These are phyloP conservation scores for Vollenhovia emeryi DNA, from an alignment of 1,140 invertebrate species.

Conservation along the genomic window DNA sequence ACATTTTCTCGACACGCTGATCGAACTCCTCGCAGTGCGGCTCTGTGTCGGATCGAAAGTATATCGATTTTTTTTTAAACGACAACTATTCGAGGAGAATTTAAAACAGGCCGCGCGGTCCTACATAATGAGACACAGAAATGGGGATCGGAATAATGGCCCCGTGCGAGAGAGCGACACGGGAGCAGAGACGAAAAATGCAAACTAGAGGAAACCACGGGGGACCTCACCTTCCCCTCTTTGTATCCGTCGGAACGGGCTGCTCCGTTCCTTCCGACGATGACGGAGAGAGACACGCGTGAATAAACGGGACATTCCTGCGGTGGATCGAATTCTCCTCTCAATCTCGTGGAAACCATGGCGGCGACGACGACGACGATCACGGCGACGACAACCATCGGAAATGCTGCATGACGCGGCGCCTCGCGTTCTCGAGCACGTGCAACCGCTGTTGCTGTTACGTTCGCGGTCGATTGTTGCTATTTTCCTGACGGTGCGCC, in stretches of 20 bases:
- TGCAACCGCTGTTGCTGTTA: conserved; percentile 48
- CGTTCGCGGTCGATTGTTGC: conserved; percentile 49
- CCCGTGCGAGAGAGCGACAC: conserved; percentile 33
- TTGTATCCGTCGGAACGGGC: conserved; percentile 49
- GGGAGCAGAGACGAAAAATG: conserved; percentile 60
- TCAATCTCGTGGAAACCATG: conserved; percentile 46
- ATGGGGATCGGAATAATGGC: conserved; percentile 62
- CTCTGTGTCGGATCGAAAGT: conserved; percentile 24
- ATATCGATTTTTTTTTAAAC: conserved; percentile 62
- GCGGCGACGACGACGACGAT: neutral
- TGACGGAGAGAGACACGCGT: conserved; percentile 29
- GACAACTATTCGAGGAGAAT: conserved; percentile 45
- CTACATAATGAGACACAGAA: conserved; percentile 67
- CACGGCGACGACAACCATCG: conserved; percentile 3
- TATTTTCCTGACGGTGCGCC: conserved; percentile 39
- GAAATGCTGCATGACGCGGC: conserved; percentile 50
- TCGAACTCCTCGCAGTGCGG: neutral
- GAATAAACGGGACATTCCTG: conserved; percentile 63
- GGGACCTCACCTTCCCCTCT: neutral
- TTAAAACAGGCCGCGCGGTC: conserved; percentile 54
- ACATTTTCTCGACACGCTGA: neutral
- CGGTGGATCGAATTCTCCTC: conserved; percentile 61
- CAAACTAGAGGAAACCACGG: conserved; percentile 65
- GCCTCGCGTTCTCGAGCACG: conserved; percentile 43
- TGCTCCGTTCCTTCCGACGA: conserved; percentile 10